Evolutionary conservation across 2,113 vertebrate genomes (phyloP).

Genomic region (Phylloscopus trochilus): DNA sequence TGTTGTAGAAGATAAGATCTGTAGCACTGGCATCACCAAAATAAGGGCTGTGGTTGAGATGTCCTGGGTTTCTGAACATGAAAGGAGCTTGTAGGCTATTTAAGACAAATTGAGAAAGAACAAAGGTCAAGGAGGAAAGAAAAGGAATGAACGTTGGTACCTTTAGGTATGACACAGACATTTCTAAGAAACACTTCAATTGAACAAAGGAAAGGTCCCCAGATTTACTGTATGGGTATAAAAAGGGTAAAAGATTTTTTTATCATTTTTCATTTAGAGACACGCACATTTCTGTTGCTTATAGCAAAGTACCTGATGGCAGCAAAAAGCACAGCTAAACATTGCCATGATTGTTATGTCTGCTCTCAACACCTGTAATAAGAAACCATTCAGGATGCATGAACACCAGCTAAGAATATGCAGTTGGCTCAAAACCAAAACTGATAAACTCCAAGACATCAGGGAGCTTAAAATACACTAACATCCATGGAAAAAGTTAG

Average conservation of each 20-base stretch:
- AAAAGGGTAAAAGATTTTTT: background rate
- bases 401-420: background rate
- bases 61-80: constrained; percentile 49
- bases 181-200: background rate
- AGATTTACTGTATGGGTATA: background rate
- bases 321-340: background rate
- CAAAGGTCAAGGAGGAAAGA: background rate
- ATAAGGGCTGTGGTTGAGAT: constrained; percentile 67
- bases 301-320: background rate
- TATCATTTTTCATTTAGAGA: background rate
- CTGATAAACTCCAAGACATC: background rate
- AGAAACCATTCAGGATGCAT: background rate
- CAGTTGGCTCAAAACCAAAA: background rate
- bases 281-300: background rate
- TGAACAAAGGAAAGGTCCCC: background rate
- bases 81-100: constrained; percentile 80
- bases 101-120: background rate
- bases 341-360: fast-evolving
- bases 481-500: background rate
- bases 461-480: background rate
- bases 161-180: background rate
- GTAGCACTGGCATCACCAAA: constrained; percentile 87
- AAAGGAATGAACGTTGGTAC: background rate
- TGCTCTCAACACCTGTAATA: background rate
- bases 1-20: constrained; percentile 81